Base-by-base conservation (phyloP, 2,888 invertebrate genomes). In the Tenthredo mesomela region DNA sequence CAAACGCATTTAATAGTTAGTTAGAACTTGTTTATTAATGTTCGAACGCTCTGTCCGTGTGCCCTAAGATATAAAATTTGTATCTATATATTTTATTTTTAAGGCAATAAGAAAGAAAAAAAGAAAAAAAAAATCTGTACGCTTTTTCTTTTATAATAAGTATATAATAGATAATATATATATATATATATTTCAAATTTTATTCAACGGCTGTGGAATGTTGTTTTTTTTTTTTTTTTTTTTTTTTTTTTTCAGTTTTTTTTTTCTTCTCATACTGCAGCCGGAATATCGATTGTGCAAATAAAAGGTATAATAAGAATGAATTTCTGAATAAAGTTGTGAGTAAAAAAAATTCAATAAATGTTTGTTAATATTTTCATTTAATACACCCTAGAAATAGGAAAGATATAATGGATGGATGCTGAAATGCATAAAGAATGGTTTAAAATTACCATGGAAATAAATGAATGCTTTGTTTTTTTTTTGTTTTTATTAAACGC, bases 251-350 rank as follows among this genome's bases (percentile, higher is more conserved):
- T 33, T 33, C 29, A 33, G 2, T 33, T 33, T 33, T 33, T 40
- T 80, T n/a, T 40, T 80, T 61, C 7, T 80, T 37, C 10, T 37
- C 25, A 37, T 37, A 25, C 37, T 80, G 40, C 33, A 61, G 40
- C 37, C 40, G 29, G 18, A 80, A 40, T 61, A 58, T 58, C 80
- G 40, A 80, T 80, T 80, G 80, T 80, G 58, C 61, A 50, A 80
- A 37, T 37, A 37, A 37, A 37, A 61, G 61, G 21, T 77, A 80
- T 80, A 25, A 37, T 61, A 61, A 61, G 58, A 58, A 40, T 80
- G 40, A 58, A 10, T 58, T 80, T 40, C 80, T 80, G 21, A 80
- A 80, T 80, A 80, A 80, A 80, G 61, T 80, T 80, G 80, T 80
- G 80, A 80, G 61, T 61, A n/a, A 80, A 43, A 54, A 77, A 43